Percentiles rank a stretch among this genome's conserved stretches.
Evolutionary conservation across 2,113 vertebrate species (phyloP).

Genomic region (Acanthisitta chloris): DNA sequence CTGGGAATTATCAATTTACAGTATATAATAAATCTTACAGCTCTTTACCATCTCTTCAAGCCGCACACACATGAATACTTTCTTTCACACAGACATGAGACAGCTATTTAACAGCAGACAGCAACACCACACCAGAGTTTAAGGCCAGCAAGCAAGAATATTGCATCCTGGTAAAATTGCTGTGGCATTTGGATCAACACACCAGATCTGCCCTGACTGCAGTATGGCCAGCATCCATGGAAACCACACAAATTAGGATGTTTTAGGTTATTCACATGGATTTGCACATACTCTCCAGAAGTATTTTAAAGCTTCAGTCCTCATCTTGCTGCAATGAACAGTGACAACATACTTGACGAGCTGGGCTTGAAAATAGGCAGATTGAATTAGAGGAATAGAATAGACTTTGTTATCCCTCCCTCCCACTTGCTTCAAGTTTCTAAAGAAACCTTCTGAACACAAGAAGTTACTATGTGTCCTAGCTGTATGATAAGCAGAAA

Average conservation of each 20-base stretch:
- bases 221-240: not conserved
- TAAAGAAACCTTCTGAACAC: slow-evolving; percentile 2
- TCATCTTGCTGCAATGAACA: not conserved
- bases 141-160: not conserved
- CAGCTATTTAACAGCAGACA: not conserved
- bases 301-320: not conserved
- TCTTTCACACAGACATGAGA: not conserved
- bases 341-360: not conserved
- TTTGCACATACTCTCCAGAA: not conserved
- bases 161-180: not conserved
- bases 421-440: slow-evolving; percentile 20
- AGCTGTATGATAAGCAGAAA: not conserved
- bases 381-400: slow-evolving; percentile 34
- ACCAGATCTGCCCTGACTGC: not conserved
- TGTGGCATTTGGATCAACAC: not conserved
- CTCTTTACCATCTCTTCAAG: not conserved
- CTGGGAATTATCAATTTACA: not conserved
- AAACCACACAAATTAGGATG: not conserved
- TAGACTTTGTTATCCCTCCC: slow-evolving; percentile 33
- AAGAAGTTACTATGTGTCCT: not conserved
- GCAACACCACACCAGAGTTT: not conserved
- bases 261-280: not conserved
- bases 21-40: not conserved
- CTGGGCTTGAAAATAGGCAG: not conserved
- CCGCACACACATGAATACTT: not conserved